Base-by-base conservation (phyloP, 2,888 invertebrate species). In the Heliconius hortense region DNA sequence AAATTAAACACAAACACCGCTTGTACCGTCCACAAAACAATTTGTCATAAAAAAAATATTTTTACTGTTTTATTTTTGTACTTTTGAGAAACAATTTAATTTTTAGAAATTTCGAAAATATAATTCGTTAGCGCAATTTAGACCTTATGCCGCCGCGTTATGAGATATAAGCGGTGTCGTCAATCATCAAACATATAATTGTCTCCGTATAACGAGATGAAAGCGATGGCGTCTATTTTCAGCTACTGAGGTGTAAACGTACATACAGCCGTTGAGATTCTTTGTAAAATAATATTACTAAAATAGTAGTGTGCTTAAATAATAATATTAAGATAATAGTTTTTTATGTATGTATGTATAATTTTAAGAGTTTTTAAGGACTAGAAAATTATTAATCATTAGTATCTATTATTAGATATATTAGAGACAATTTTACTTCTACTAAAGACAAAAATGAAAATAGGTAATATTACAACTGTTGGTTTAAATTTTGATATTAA, bases 121-220 rank as follows among this genome's bases (percentile, higher is more conserved):
- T 81, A 78, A 77, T 80, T 78, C 78, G 80, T 81, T 82, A 80
- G 18, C 28, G 67, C 82, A 89, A 84, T 88, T 85, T 87, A 83
- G 82, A 85, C 89, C 85, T 86, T 90, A 87, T 74, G 75, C 75
- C 83, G 79, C 86, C 82, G 88, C 81, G 83, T 87, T 89, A 90
- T 82, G 83, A 82, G 83, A 82, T 84, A 86, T 80, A 87, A 85
- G 86, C 86, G 88, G 87, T 84, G 82, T 82, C 83, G 84, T 91
- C 92, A 86, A 85, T 93, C 93, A 89, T 82, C 90, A 84, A 82
- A 82, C 82, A 83, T 88, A 88, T 93, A 92, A 91, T 92, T 91
- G 89, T 89, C 85, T 82, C 85, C 79, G 84, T 84, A 87, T 91
- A 92, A 92, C 88, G 91, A 92, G 93, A 93, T 91, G 93, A 93